Base-by-base conservation (phyloP, 2,113 vertebrate species). In the Empidonax alnorum region DNA sequence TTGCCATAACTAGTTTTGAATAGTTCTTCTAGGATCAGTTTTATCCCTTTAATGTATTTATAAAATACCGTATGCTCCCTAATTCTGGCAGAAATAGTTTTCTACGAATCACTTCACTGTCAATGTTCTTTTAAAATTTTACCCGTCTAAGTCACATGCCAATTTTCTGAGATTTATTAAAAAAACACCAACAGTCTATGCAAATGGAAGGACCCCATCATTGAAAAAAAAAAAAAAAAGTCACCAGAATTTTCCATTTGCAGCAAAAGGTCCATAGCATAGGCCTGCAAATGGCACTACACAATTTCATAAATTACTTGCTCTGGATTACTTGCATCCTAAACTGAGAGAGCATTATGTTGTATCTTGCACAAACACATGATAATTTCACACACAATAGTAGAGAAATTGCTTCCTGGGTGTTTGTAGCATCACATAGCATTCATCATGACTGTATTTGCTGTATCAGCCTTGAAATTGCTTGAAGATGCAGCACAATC, bases 101-200 rank as follows among this genome's bases (percentile, higher is more conserved):
- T 27, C 22, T 73, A 92, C 61, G 84, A 96, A 96, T 82, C n/a
- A 93, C 71, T 94, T 93, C 82, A 77, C 50, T 75, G 75, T 91
- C 63, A 80, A 71, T 66, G 63, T 94, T 95, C 79, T 87, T 96
- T 90, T 39, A 91, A 93, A 75, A 47, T 84, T 97, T 96, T 97
- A 92, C 42, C 92, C 78, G 95, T 82, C 50, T 31, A 71, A 80
- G 49, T 67, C 59, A 82, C 53, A 93, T 42, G 65, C 14, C 89
- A 80, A 59, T 89, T 95, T 80, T 78, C 42, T 94, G 73, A 69
- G 47, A 68, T 80, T 76, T 72, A 84, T 90, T 68, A 27, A 73
- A 91, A 94, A 94, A 83, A 61, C 0, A 0, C 2, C 12, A 84
- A 41, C 47, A 59, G 25, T 9, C 11, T 72, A 74, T 74, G 59